Evolutionary conservation across 2,113 vertebrate species (phyloP).

Genomic region (Peromyscus californicus): DNA sequence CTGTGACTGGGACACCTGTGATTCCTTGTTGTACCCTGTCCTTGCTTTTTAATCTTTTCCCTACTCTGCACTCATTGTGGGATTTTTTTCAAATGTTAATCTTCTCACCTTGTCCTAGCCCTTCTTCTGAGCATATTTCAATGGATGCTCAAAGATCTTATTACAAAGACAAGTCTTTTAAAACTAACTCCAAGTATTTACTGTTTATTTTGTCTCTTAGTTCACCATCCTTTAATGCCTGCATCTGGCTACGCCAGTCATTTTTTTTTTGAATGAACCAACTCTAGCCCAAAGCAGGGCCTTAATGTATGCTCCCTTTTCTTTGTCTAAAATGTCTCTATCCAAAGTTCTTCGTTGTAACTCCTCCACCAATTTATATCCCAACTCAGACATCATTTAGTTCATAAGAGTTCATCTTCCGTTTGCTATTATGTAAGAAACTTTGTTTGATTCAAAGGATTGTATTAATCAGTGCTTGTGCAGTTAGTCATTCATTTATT

Average conservation of each 20-base stretch:
- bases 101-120: accelerated
- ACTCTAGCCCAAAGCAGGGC: not conserved
- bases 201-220: not conserved
- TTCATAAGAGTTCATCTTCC: not conserved
- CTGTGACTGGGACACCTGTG: not conserved
- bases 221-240: not conserved
- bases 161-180: not conserved
- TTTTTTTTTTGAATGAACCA: not conserved
- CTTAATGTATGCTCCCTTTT: not conserved
- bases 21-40: accelerated
- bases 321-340: not conserved
- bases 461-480: not conserved
- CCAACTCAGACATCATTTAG: not conserved
- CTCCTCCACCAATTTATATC: not conserved
- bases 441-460: not conserved
- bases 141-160: not conserved
- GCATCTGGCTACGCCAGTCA: not conserved
- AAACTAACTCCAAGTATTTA: not conserved
- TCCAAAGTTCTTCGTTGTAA: not conserved
- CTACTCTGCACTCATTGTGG: accelerated
- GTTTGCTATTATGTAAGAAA: not conserved
- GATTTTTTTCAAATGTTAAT: not conserved
- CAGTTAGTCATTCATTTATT: not conserved
- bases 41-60: not conserved
- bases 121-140: not conserved